Evolutionary conservation across 2,797 vertebrate species (phyloP), one percentile per base, ranked within the genome.

Genomic region (Microchirus variegatus): DNA sequence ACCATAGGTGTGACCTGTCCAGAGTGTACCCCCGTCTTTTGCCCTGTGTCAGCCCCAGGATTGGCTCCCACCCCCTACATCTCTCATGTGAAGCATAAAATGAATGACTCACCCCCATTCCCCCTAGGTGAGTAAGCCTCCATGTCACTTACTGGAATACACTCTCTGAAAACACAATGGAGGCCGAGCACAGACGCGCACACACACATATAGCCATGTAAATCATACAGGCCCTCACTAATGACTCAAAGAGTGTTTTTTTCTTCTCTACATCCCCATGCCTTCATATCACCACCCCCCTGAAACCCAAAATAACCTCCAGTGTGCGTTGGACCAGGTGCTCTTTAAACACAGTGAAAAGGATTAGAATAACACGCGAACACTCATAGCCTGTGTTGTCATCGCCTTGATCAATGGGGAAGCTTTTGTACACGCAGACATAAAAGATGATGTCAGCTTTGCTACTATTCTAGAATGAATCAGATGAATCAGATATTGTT

Each of bases 61-160:
- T 31, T 31, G 31, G 31, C 31, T 31, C 31, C 31, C 31, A 3
- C 31, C 31, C 31, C 31, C 31, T 31, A 1, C 31, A 31, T 31
- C 1, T 31, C 31, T 31, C 31, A 31, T 31, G 31, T 6, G 31
- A 8, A 31, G 31, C 5, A 31, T 31, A 31, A 31, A 31, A 92
- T 87, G 92, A 82, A 88, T 95, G 90, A 86, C 73, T 95, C 95
- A 96, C 89, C 82, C 54, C 53, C 63, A n/a, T 51, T 42, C 89
- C 84, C 78, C 92, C 91, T 85, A 88, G 87, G 76, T 93, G 92
- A 94, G 93, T 94, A 90, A 88, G 58, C 65, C 72, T 79, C 75
- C 73, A 66, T 89, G 89, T 90, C 89, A 91, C 86, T 96, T 95
- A 92, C 91, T 87, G 92, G 93, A 96, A 96, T 67, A 67, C 63